phyloP scores from a whole-genome alignment of 2,113 vertebrate species.

The Gnathonemus longibarbis region DNA sequence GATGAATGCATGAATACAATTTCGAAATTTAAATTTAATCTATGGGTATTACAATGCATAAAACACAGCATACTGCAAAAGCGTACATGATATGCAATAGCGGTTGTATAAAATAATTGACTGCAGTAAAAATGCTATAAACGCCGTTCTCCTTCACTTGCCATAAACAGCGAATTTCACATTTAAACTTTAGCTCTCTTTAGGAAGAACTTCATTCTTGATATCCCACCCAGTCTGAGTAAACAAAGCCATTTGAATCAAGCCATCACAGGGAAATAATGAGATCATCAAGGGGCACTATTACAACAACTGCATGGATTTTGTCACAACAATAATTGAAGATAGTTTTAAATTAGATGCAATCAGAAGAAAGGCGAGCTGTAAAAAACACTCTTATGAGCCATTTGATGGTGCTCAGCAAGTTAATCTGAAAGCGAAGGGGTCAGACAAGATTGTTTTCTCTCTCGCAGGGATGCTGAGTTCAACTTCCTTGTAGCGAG shows the following conservation, averaged over 20 bases:
- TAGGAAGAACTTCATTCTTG: neutral
- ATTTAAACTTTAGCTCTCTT: neutral
- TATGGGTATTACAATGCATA: neutral
- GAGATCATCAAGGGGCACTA: slow-evolving; percentile 15
- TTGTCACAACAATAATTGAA: slow-evolving; percentile 32
- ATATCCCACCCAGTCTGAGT: slow-evolving; percentile 12
- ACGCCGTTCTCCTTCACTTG: neutral
- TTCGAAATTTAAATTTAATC: neutral
- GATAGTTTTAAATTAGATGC: slow-evolving; percentile 31
- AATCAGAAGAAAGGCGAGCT: slow-evolving; percentile 17
- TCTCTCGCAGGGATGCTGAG: neutral
- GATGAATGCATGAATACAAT: slow-evolving; percentile 3
- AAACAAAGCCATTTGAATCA: slow-evolving; percentile 20
- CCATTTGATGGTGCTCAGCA: slow-evolving; percentile 27
- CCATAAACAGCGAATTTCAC: neutral
- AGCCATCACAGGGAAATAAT: slow-evolving; percentile 24
- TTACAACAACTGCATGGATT: slow-evolving; percentile 27
- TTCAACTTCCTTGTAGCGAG: neutral
- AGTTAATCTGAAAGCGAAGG: slow-evolving; percentile 22
- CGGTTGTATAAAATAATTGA: slow-evolving; percentile 5
- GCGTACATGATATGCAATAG: neutral
- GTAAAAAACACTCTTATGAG: slow-evolving; percentile 28
- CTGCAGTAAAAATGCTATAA: slow-evolving; percentile 6
- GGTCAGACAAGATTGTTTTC: slow-evolving; percentile 28
- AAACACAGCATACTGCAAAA: neutral